Base-by-base conservation (phyloP, 2,113 vertebrate species). In the Lagopus leucura region DNA sequence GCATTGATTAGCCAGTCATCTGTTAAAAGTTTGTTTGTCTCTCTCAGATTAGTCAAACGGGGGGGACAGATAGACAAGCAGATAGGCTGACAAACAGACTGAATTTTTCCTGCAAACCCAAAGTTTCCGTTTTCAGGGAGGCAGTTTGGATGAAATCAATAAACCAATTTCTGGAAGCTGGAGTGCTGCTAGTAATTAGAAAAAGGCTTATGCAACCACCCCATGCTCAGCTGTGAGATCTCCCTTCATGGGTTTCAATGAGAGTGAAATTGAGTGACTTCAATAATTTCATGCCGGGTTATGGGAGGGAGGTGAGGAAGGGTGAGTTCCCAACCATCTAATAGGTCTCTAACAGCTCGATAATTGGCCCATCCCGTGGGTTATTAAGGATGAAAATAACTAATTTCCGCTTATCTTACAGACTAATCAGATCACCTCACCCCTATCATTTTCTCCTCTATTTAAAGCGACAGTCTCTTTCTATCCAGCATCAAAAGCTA, bases 331-430 rank as follows among this genome's bases (percentile, higher is more conserved):
- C 85, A 90, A 63, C 89, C 90, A 95, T 87, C 93, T 95, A 97
- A 97, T 96, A 94, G 90, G 91, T 93, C 94, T 97, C 96, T 96
- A 97, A 95, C 95, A 96, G 95, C 95, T 96, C 74, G 9, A 96
- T 97, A 97, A 97, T 97, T 97, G 97, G 92, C 86, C 95, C 91
- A 95, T 97, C 95, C 96, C 83, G 91, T 93, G 94, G 89, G 96
- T 94, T 94, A 97, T 97, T 97, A 96, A 96, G 93, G 90, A 96
- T 95, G 97, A 97, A 97, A 97, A 97, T 97, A 96, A 97, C 94
- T 97, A 95, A 97, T 97, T 97, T 97, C 97, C 91, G 42, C 88
- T 97, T 95, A 96, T 97, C 86, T 95, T 95, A 93, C 86, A 96
- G 90, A 91, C 94, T 97, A 97, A 97, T 97, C 96, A 97, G 96